Base-by-base conservation (phyloP, 2,113 vertebrate species). In the Rostratula benghalensis region DNA sequence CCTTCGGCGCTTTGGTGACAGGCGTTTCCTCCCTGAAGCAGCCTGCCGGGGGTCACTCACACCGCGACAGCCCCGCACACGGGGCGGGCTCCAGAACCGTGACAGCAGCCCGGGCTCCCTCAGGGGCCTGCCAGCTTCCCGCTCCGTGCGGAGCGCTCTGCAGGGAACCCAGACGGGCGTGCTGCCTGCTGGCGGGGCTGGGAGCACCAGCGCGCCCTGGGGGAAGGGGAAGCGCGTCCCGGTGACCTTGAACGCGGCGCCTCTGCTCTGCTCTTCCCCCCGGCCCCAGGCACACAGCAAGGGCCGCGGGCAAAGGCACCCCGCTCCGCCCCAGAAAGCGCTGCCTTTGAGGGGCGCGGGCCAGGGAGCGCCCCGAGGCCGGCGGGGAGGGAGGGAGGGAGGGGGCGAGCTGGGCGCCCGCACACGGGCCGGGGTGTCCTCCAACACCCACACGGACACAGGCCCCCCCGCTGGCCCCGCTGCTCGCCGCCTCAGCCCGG, bases 81-180 rank as follows among this genome's bases (percentile, higher is more conserved):
- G 2, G 81, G 12, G 69, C 25, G 48, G 24, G 30, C 28, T 51
- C 2, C 0, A 24, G 21, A 87, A 78, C 30, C 10, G 76, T 69
- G 86, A 57, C 6, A 70, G 89, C 22, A 91, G 76, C 41, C 50
- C 50, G 27, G 65, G 76, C 45, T 59, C 51, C 83, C 64, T 53
- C 14, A 30, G 2, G 41, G 83, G 83, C 46, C 51, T 68, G 67
- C 22, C 41, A 2, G 82, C 56, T 22, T 75, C 54, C 25, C 73
- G 22, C 15, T 20, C 35, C 7, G 3, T 3, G 39, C 74, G 22
- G 35, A 4, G 61, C n/a, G 6, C 84, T 56, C 67, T 18, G 11
- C 13, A 39, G 71, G 63, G 23, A 92, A 65, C 89, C 54, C 82
- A 93, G 95, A 94, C 59, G 95, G 95, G 43, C 46, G 12, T 4